Percentiles rank a stretch among this genome's conserved stretches.
phyloP scores from a whole-genome alignment of 2,113 vertebrate species.

The Cariama cristata region DNA sequence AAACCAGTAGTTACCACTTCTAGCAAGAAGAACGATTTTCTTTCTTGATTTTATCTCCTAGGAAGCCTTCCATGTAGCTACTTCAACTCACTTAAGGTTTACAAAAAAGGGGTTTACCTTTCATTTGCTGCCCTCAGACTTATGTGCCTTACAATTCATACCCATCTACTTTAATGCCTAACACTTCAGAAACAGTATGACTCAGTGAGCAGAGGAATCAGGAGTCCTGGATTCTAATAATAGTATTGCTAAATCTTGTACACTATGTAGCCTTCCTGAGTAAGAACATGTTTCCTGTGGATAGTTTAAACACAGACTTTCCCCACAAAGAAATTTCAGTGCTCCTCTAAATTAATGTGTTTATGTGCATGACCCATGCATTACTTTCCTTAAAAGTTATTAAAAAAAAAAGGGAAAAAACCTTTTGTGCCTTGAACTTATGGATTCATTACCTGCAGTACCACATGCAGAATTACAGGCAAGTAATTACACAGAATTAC shows the following conservation, averaged over 20 bases:
- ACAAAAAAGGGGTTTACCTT: not conserved
- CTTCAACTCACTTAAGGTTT: not conserved
- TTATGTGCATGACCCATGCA: not conserved
- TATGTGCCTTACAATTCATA: not conserved
- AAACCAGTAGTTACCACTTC: not conserved
- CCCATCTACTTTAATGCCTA: not conserved
- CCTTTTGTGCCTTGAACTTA: not conserved
- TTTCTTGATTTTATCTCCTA: not conserved
- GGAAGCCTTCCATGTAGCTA: not conserved
- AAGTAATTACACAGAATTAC: not conserved
- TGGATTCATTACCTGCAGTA: not conserved
- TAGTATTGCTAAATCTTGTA: not conserved
- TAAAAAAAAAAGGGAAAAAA: not conserved
- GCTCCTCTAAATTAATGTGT: not conserved
- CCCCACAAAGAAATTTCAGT: not conserved
- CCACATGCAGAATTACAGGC: not conserved
- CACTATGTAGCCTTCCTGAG: not conserved
- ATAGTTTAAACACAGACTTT: not conserved
- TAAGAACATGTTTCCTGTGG: not conserved
- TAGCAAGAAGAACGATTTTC: not conserved
- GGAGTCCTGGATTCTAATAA: not conserved
- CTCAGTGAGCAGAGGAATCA: not conserved
- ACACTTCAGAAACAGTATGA: not conserved
- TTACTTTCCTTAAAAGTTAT: not conserved
- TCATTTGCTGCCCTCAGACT: not conserved